phyloP scores from a whole-genome alignment of 2,888 invertebrate species.

The Fabriciana adippe region DNA sequence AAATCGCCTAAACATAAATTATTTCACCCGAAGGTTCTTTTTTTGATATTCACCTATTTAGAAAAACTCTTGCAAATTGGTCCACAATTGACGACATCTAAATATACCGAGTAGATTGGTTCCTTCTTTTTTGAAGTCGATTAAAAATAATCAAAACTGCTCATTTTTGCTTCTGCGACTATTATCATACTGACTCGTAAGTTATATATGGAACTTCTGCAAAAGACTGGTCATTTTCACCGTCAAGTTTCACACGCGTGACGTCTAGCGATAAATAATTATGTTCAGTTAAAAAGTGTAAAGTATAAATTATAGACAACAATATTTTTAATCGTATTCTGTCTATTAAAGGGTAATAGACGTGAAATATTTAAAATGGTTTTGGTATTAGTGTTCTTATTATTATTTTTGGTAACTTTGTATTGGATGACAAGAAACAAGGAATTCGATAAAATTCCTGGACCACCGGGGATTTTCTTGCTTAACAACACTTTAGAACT shows the following conservation, averaged over 20 bases:
- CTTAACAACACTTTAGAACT: slow-evolving; percentile 48
- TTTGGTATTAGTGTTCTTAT: slow-evolving; percentile 33
- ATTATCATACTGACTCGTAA: not conserved
- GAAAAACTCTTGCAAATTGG: too few species aligned
- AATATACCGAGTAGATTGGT: too few species aligned
- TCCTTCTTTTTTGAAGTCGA: too few species aligned
- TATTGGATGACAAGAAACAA: slow-evolving; percentile 37
- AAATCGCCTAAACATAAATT: too few species aligned
- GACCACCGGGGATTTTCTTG: slow-evolving; percentile 45
- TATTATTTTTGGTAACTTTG: slow-evolving; percentile 32
- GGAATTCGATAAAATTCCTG: slow-evolving; percentile 47
- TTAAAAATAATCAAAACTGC: too few species aligned
- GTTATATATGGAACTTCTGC: not conserved
- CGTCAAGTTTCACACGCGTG: not conserved
- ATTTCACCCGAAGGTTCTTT: too few species aligned
- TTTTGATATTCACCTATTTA: too few species aligned
- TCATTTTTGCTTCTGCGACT: not conserved
- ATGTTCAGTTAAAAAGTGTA: too few species aligned
- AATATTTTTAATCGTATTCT: not conserved
- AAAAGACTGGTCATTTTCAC: not conserved
- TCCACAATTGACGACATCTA: too few species aligned
- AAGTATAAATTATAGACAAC: too few species aligned
- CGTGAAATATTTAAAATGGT: slow-evolving; percentile 21
- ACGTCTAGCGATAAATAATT: not conserved
- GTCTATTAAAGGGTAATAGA: not conserved